Conservation (phyloP, 2,888 invertebrate genomes). For the Pterostichus niger region DNA sequence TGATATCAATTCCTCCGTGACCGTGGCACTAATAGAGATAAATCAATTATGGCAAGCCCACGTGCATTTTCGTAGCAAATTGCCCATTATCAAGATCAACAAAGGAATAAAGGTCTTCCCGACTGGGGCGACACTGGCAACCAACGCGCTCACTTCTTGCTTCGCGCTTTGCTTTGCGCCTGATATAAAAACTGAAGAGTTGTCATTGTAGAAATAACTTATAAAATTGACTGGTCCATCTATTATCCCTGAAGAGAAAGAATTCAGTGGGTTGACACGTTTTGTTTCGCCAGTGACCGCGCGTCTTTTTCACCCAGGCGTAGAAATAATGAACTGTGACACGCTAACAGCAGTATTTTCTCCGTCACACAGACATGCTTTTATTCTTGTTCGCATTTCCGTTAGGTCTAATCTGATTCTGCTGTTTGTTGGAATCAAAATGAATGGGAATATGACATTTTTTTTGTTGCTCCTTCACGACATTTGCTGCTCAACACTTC, state of each 20-base stretch:
- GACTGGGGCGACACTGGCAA: background rate
- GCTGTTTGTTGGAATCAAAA: slow-evolving; percentile 62
- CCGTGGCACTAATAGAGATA: slow-evolving; percentile 27
- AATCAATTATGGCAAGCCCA: slow-evolving; percentile 47
- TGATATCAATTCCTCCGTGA: slow-evolving; percentile 2
- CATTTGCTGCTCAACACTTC: slow-evolving; percentile 38
- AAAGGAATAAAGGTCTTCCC: slow-evolving; percentile 43
- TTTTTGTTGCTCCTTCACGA: slow-evolving; percentile 33
- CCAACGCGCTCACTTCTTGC: background rate
- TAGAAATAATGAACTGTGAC: slow-evolving; percentile 66
- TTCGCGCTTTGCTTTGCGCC: background rate
- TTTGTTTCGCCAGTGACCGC: slow-evolving; percentile 45
- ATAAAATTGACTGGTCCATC: slow-evolving; percentile 65
- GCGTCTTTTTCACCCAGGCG: slow-evolving; percentile 32
- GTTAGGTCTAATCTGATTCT: slow-evolving; percentile 63
- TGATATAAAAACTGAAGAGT: slow-evolving; percentile 29
- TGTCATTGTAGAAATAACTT: slow-evolving; percentile 60
- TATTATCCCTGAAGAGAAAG: slow-evolving; percentile 46
- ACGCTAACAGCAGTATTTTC: slow-evolving; percentile 66
- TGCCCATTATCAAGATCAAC: slow-evolving; percentile 65
- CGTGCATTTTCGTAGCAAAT: slow-evolving; percentile 58
- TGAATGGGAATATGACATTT: slow-evolving; percentile 66
- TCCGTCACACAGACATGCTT: slow-evolving; percentile 64
- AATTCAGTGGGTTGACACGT: slow-evolving; percentile 57
- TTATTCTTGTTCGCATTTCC: slow-evolving; percentile 63